These are phyloP conservation scores for Orthosia incerta DNA, from an alignment of 2,888 invertebrate species.

Conservation along the genomic window DNA sequence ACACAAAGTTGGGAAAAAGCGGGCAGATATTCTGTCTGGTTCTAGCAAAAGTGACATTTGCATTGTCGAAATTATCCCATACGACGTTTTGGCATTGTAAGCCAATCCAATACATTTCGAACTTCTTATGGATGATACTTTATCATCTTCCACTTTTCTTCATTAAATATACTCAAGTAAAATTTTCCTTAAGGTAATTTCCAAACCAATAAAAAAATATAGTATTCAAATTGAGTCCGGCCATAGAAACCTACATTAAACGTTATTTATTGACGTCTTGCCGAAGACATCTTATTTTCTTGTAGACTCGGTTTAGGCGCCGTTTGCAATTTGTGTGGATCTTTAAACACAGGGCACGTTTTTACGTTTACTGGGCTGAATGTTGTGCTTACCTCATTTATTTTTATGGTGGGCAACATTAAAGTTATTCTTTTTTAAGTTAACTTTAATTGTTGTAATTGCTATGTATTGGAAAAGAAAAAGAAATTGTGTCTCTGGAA, in stretches of 20 bases:
- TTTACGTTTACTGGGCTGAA: conserved; percentile 14
- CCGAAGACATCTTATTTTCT: conserved; percentile 15
- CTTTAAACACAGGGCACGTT: conserved; percentile 46
- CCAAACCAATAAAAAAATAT: conserved; percentile 21
- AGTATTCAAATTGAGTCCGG: conserved; percentile 24
- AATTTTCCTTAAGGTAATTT: not conserved
- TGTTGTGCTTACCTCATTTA: conserved; percentile 24
- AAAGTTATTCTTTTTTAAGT: not conserved
- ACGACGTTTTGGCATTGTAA: too few relatives aligned
- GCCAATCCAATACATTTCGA: too few relatives aligned
- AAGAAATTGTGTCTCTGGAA: not conserved
- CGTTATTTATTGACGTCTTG: conserved; percentile 6
- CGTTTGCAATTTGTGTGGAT: conserved; percentile 7
- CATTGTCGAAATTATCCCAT: too few relatives aligned
- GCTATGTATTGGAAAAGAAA: not conserved
- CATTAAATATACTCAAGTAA: not conserved
- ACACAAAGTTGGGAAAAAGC: too few relatives aligned
- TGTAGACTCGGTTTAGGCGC: not conserved
- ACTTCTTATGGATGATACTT: too few relatives aligned
- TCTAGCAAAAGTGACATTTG: too few relatives aligned
- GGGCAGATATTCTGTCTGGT: too few relatives aligned
- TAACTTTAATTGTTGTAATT: not conserved
- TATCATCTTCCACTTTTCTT: not conserved
- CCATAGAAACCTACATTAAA: conserved; percentile 40
- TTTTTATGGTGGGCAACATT: conserved; percentile 35